Conservation (phyloP, 2,797 vertebrate genomes). For the Parambassis ranga region DNA sequence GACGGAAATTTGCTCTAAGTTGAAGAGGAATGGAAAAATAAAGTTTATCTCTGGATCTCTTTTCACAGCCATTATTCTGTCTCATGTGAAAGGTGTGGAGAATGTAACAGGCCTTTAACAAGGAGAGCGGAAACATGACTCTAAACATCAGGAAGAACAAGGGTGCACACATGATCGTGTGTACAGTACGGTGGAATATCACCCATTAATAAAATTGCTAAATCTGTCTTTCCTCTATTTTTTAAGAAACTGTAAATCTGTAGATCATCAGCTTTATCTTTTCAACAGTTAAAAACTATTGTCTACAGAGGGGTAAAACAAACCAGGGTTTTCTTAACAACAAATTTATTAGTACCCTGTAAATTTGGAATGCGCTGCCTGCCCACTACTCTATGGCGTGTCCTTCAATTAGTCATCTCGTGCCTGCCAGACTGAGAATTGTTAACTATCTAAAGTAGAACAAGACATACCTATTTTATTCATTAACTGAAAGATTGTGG, state of each 20-base stretch:
- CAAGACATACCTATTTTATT: neutral
- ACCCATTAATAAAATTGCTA: neutral
- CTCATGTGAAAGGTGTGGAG: slow-evolving; percentile 58
- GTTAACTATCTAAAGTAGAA: neutral
- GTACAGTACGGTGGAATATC: neutral
- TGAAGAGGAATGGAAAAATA: slow-evolving; percentile 44
- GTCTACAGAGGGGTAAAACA: slow-evolving; percentile 17
- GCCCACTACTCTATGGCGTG: neutral
- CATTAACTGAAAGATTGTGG: slow-evolving; percentile 6
- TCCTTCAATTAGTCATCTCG: neutral
- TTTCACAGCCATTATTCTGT: slow-evolving; percentile 59
- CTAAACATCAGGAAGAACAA: slow-evolving; percentile 47
- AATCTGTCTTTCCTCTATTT: neutral
- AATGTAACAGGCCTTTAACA: slow-evolving; percentile 34
- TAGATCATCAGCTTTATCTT: no score
- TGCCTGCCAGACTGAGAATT: neutral
- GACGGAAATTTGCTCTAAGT: slow-evolving; percentile 55
- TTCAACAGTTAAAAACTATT: no score
- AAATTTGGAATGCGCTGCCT: slow-evolving; percentile 5
- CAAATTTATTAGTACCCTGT: slow-evolving; percentile 20
- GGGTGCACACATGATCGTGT: neutral
- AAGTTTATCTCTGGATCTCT: slow-evolving; percentile 60
- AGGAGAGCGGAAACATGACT: slow-evolving; percentile 55
- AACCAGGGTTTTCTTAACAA: slow-evolving; percentile 11
- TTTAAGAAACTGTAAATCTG: no score